Conservation (phyloP, 2,797 vertebrate genomes). For the Otolemur crassicaudatus region DNA sequence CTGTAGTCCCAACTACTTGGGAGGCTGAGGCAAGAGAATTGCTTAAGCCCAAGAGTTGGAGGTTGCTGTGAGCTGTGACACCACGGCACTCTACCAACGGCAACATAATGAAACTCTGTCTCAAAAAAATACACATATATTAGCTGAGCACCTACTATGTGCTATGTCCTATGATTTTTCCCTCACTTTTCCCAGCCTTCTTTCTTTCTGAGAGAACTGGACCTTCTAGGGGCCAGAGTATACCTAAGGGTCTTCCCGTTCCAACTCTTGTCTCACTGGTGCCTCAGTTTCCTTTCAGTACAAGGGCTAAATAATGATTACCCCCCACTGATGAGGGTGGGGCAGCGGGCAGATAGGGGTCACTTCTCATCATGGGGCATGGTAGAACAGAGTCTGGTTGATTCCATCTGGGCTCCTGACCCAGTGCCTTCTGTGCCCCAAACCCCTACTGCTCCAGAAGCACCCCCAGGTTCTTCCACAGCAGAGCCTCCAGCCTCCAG, state of each 20-base stretch:
- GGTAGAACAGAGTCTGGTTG: background rate
- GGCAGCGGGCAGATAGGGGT: background rate
- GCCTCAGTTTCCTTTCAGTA: background rate
- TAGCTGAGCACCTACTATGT: background rate
- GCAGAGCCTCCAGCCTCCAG: constrained; percentile 52
- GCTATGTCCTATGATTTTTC: background rate
- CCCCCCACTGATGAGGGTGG: background rate
- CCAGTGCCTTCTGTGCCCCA: background rate
- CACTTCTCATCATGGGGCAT: background rate
- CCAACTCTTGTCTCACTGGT: background rate
- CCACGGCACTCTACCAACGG: too few species aligned
- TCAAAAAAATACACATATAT: background rate
- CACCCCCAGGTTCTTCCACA: background rate
- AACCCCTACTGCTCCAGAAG: background rate
- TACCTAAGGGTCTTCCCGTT: background rate
- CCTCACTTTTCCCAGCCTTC: background rate
- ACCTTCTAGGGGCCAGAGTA: background rate
- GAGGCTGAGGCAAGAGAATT: too few species aligned
- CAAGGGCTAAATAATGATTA: background rate
- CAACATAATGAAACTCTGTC: too few species aligned
- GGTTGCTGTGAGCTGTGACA: too few species aligned
- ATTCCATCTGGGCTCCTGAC: background rate
- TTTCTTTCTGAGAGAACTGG: background rate
- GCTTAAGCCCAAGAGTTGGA: too few species aligned
- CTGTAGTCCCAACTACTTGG: too few species aligned